Evolutionary conservation across 1,140 invertebrate species (phyloP).

Genomic region (Chironomus tepperi): DNA sequence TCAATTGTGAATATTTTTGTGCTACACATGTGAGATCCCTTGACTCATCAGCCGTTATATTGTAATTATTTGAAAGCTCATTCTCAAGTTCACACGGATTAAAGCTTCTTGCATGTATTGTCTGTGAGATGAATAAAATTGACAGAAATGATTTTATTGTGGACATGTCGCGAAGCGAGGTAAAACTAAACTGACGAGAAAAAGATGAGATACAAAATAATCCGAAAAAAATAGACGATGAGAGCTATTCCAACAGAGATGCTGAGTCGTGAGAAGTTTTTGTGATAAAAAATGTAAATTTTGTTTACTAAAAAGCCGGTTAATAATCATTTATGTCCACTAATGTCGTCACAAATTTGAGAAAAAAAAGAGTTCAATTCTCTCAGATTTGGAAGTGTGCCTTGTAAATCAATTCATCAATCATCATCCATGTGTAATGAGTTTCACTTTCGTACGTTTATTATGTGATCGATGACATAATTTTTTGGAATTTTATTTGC

Average conservation of each 20-base stretch:
- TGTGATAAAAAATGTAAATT: neutral
- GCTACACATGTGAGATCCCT: neutral
- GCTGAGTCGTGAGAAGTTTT: neutral
- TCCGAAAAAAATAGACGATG: neutral
- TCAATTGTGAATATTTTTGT: neutral
- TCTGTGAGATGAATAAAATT: neutral
- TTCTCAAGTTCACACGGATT: neutral
- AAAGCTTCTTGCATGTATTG: neutral
- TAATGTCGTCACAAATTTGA: too few species aligned
- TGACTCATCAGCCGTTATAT: neutral
- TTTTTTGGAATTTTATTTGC: too few species aligned
- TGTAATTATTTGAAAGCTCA: neutral
- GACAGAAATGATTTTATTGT: neutral
- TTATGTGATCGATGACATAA: too few species aligned
- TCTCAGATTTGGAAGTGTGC: too few species aligned
- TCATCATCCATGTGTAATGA: too few species aligned
- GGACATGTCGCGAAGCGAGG: neutral
- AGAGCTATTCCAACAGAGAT: neutral
- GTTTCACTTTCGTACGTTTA: too few species aligned
- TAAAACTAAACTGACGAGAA: neutral
- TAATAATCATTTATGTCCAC: neutral
- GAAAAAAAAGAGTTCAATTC: too few species aligned
- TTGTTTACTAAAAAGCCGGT: slow-evolving; percentile 8
- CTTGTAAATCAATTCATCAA: too few species aligned
- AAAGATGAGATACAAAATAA: neutral